Base-by-base conservation (phyloP, 2,797 vertebrate species). In the Sitta carolinensis region DNA sequence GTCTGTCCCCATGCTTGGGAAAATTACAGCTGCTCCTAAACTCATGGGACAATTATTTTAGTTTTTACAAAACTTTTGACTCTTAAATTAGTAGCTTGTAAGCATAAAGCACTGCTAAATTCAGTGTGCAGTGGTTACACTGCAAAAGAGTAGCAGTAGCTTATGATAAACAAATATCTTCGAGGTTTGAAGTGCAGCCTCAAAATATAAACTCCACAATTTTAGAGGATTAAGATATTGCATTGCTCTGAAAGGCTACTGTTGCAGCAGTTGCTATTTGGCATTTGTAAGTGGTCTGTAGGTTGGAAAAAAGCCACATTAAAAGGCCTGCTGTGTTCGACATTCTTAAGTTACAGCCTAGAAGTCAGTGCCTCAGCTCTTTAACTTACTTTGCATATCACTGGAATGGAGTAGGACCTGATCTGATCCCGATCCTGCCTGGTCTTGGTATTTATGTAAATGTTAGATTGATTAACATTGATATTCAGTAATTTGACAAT, bases 71-170 rank as follows among this genome's bases (percentile, higher is more conserved):
- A 26, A 9, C 13, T 30, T 57, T 23, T 62, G 14, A n/a, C n/a
- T n/a, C n/a, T n/a, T n/a, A n/a, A 43, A 6, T 50, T n/a, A 19
- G 3, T 23, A 16, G 17, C 16, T 23, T n/a, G 8, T 43, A 47
- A 43, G 22, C 6, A 27, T 15, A 64, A 84, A 81, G 34, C 29
- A 3, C 8, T 22, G 12, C 57, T 68, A 38, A 50, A 5, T 61
- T 76, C 51, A 11, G 3, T 29, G 32, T 26, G 5, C 0, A 0
- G 30, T 0, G 1, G 7, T 43, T 16, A 16, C 38, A 1, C 15
- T 62, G 13, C 21, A 4, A 59, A 84, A 32, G 26, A 48, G 36
- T 21, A 48, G 27, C 27, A n/a, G 21, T n/a, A 34, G 14, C 15
- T 62, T 58, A 5, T 38, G 16, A n/a, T 42, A 57, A 84, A 25